Evolutionary conservation across 2,797 vertebrate species (phyloP), one percentile per base, ranked within the genome.

Genomic region (Catostomus latipinnis): DNA sequence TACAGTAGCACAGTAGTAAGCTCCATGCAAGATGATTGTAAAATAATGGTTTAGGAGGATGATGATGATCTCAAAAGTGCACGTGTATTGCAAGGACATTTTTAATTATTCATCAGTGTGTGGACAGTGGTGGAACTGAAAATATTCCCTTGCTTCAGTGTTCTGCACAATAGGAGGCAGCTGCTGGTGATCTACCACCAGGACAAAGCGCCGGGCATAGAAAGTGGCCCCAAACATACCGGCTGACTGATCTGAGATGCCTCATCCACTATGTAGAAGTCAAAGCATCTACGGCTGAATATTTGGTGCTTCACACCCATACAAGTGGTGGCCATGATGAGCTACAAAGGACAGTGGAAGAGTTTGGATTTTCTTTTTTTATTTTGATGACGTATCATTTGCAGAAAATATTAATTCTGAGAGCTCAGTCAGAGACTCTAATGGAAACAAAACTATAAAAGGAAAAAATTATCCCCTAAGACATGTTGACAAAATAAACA

Each of bases 201-300:
- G 90, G 67, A 99, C 98, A 87, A 99, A 99, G 71, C 94, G 95
- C 86, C 91, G 92, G 16, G 96, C 95, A 9, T 93, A 96, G 89
- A 99, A 97, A 99, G 93, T 0, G 98, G 98, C 0, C 97, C 98
- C 76, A 98, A 88, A 83, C 98, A 99, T 76, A 97, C 78, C 0
- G 96, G 97, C 78, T 99, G 98, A 85, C 96, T 97, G 86, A 99
- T 98, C 87, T 99, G 98, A 16, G 98, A 99, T 0, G 98, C 98
- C 92, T 99, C 98, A 78, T 99, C 98, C 58, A 99, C 92, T 74
- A 99, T 97, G 89, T 98, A 99, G 91, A 98, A 98, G 87, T 99
- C 96, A 87, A 99, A 99, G 5, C 85, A 90, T 52, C 96, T 95
- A 13, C 89, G 94, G 71, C 89, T 93, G 86, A 99, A 98, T 85